Base-by-base conservation (phyloP, 2,888 invertebrate genomes). In the Drosophila mayaguana region DNA sequence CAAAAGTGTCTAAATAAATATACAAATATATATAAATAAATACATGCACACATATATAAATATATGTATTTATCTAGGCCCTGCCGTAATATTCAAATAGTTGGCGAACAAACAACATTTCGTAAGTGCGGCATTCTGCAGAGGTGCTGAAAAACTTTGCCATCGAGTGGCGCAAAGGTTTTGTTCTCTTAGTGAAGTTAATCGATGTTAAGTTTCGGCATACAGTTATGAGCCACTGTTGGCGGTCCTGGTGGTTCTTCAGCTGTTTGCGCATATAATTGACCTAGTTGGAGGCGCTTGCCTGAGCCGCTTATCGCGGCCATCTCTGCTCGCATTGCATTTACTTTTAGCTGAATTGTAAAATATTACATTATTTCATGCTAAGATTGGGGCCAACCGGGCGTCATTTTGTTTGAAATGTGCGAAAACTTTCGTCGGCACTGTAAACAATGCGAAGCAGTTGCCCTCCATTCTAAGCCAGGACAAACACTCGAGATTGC, bases 301-400 rank as follows among this genome's bases (percentile, higher is more conserved):
- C 34, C 57, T 38, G 53, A 42, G 20, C 25, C n/a, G 62, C 63
- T 84, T 82, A 81, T 84, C 81, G 85, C 50, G 51, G 48, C 57
- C 74, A 80, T 83, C 80, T 65, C 34, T 36, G 28, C 28, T 43
- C 63, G 63, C 72, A 65, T 69, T 74, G 75, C 67, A 75, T 75
- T 83, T 86, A 68, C 84, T 67, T 72, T 69, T 42, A 61, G 73
- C 55, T 61, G 54, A 55, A 71, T 59, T 84, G 77, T 88, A 88
- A 89, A 89, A 85, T 89, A 84, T 85, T 89, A 76, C 74, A 79
- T 81, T 89, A 84, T 71, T 81, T 65, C 88, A 81, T 84, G 75
- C 66, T 64, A 28, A 46, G 84, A 89, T 87, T 87, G 84, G 57
- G 89, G 84, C 81, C 81, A 81, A 20, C 42, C 48, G 32, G 36